Percentiles rank a stretch among this genome's conserved stretches.
phyloP scores from a whole-genome alignment of 2,888 invertebrate genomes.

The Nipponacmea schrenckii region DNA sequence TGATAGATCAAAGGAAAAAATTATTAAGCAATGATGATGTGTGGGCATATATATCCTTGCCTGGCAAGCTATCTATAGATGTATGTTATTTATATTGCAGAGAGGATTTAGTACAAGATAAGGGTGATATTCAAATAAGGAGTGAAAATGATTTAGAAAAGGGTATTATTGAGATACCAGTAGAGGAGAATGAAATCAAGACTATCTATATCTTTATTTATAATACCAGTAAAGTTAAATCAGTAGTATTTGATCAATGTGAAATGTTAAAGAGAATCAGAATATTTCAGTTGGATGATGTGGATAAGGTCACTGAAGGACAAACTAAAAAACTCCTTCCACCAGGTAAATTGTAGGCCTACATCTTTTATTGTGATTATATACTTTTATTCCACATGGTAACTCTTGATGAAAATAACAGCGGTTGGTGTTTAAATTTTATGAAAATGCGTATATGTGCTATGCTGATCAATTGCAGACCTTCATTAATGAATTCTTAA shows the following conservation, averaged over 20 bases:
- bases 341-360: conserved; percentile 35
- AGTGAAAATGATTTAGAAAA: conserved; percentile 22
- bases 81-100: conserved; percentile 21
- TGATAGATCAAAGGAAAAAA: too few relatives aligned
- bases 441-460: too few relatives aligned
- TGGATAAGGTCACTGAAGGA: conserved; percentile 39
- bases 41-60: too few relatives aligned
- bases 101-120: conserved; percentile 34
- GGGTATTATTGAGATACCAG: conserved; percentile 32
- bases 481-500: too few relatives aligned
- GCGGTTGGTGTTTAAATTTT: too few relatives aligned
- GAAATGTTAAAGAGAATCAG: conserved; percentile 48
- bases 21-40: too few relatives aligned
- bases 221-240: conserved; percentile 29
- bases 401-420: too few relatives aligned
- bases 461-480: too few relatives aligned
- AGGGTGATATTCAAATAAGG: conserved; percentile 32
- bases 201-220: conserved; percentile 29
- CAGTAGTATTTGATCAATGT: conserved; percentile 39
- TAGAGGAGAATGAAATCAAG: conserved; percentile 28
- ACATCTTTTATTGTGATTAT: background rate
- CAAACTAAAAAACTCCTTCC: conserved; percentile 26
- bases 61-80: too few relatives aligned
- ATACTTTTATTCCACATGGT: background rate
- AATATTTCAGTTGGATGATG: conserved; percentile 45